phyloP scores from a whole-genome alignment of 2,888 invertebrate species.

The Ypsolopha sequella region DNA sequence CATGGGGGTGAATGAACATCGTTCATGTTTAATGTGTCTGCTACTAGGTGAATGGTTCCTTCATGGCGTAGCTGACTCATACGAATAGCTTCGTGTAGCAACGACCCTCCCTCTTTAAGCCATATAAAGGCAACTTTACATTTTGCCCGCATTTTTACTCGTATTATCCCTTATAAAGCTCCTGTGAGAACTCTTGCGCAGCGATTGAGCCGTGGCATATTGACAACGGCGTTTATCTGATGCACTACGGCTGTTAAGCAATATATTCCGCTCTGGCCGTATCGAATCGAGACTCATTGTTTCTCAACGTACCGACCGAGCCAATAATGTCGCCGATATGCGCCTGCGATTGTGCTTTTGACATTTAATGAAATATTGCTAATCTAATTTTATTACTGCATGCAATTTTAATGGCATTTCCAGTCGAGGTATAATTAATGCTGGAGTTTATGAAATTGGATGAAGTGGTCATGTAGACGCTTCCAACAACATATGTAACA shows the following conservation, averaged over 20 bases:
- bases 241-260: slow-evolving; percentile 11
- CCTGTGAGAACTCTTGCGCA: not conserved
- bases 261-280: slow-evolving; percentile 14
- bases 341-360: slow-evolving; percentile 13
- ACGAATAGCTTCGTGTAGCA: too few relatives aligned
- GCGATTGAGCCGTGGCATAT: slow-evolving; percentile 27
- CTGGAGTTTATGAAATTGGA: slow-evolving; percentile 5
- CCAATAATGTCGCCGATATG: slow-evolving; percentile 11
- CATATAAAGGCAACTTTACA: too few relatives aligned
- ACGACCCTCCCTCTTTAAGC: too few relatives aligned
- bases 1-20: too few relatives aligned
- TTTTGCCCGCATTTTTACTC: too few relatives aligned
- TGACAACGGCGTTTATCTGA: slow-evolving; percentile 23
- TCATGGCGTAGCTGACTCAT: too few relatives aligned
- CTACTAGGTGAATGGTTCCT: too few relatives aligned
- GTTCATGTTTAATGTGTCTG: too few relatives aligned
- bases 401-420: too few relatives aligned
- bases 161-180: too few relatives aligned
- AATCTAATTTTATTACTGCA: slow-evolving; percentile 16
- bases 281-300: slow-evolving; percentile 29
- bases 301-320: slow-evolving; percentile 21
- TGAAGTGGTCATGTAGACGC: slow-evolving; percentile 28
- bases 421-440: too few relatives aligned
- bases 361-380: slow-evolving; percentile 30
- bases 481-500: slow-evolving; percentile 17